phyloP scores from a whole-genome alignment of 2,797 vertebrate species.

The Siniperca scherzeri region DNA sequence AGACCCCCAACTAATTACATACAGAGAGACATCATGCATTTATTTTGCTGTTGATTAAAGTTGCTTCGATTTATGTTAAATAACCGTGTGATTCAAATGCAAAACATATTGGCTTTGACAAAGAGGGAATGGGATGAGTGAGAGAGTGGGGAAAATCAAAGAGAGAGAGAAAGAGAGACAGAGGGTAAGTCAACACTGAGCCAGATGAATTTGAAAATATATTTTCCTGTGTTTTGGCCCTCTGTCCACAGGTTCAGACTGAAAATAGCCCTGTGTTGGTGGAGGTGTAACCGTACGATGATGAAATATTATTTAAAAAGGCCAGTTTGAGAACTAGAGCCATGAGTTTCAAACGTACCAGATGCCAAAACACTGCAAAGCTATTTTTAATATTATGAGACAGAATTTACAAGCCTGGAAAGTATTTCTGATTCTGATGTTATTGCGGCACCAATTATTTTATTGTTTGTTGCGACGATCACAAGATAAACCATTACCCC shows the following conservation, averaged over 20 bases:
- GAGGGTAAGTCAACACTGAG: neutral
- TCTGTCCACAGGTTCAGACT: neutral
- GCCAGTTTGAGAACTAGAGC: neutral
- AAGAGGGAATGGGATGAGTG: constrained; percentile 14
- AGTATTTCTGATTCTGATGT: too few relatives aligned
- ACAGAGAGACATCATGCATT: constrained; percentile 66
- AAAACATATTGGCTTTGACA: constrained; percentile 69
- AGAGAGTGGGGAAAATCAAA: neutral
- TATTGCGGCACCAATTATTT: neutral
- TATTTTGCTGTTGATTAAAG: constrained; percentile 80
- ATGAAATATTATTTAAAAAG: constrained; percentile 26
- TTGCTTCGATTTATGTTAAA: constrained; percentile 83
- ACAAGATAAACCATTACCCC: neutral
- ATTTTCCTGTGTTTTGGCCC: neutral
- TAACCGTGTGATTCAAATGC: constrained; percentile 76
- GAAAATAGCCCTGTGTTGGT: constrained; percentile 4
- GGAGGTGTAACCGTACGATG: neutral
- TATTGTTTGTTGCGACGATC: neutral
- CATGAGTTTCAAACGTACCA: neutral
- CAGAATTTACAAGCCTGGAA: neutral
- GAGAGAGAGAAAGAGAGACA: neutral
- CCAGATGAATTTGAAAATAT: constrained; percentile 11
- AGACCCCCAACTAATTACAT: constrained; percentile 77
- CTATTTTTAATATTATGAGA: neutral
- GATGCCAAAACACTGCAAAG: neutral